Evolutionary conservation across 2,113 vertebrate genomes (phyloP), one percentile per base, ranked within the genome.

Genomic region (Daphoenositta chrysoptera): DNA sequence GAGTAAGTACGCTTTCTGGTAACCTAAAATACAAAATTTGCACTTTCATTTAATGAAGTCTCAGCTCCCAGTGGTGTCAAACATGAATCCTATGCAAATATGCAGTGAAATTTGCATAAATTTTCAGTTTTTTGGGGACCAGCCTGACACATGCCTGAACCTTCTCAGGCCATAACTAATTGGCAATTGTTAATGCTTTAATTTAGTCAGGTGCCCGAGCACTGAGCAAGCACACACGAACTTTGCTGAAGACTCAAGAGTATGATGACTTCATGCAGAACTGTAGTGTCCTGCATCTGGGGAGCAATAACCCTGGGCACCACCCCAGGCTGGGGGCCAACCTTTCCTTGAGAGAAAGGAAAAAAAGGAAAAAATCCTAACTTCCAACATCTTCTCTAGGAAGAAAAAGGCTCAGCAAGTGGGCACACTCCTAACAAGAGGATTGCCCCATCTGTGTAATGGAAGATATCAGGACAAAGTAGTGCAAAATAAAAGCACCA

Each of bases 341-440:
- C 22, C 18, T 69, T n/a, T 65, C 15, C 42, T 42, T 33, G 31
- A 23, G 42, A 45, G 31, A 65, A 66, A n/a, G 22, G 9, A 45
- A 47, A 47, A 63, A 47, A 47, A 19, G 8, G 23, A 33, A 47
- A 68, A 35, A 27, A 19, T 47, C 44, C 65, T 20, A 35, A 68
- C 44, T 33, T 47, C 44, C 16, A 68, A 47, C 12, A 66, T 39
- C 28, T 33, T 68, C 26, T 40, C 39, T 58, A 58, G 13, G 26
- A 87, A 75, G 17, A 93, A 57, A 75, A 82, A 56, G 33, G 28
- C 31, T 61, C 71, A 83, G 35, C 30, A 91, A 81, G 69, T 12
- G 3, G 8, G 12, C 35, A 77, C 0, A 0, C 9, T 47, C 6
- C 1, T 40, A 70, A 70, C 47, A 79, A 23, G 39, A 63, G 21